Evolutionary conservation across 2,888 invertebrate genomes (phyloP).

Genomic region (Drosophila antonietae): DNA sequence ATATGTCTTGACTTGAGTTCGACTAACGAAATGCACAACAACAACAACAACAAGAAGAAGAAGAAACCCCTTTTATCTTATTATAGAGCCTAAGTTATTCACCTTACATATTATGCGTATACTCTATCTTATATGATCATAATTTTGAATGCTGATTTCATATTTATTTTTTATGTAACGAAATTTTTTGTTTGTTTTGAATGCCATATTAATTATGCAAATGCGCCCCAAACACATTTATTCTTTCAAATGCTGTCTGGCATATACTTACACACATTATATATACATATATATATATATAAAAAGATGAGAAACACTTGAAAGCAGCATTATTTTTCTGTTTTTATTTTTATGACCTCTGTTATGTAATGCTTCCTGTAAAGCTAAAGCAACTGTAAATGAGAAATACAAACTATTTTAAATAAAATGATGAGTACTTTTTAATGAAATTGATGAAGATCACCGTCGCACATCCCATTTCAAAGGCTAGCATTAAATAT

Average conservation of each 20-base stretch:
- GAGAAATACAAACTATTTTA: conserved; percentile 72
- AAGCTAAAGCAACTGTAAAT: conserved; percentile 66
- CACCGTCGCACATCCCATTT: background rate
- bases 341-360: conserved; percentile 37
- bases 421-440: conserved; percentile 54
- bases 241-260: conserved; percentile 40
- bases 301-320: conserved; percentile 15
- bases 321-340: conserved; percentile 29
- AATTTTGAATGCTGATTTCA: conserved; percentile 56
- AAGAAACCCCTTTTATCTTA: conserved; percentile 35
- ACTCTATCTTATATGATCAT: conserved; percentile 29
- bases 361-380: conserved; percentile 43
- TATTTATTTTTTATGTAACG: conserved; percentile 66
- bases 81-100: conserved; percentile 59
- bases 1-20: conserved; percentile 63
- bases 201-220: conserved; percentile 52
- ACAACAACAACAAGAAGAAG: conserved; percentile 4
- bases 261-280: conserved; percentile 6
- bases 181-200: conserved; percentile 34
- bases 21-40: conserved; percentile 54
- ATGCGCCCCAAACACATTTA: conserved; percentile 3
- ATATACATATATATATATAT: conserved; percentile 3
- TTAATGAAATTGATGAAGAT: background rate
- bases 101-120: conserved; percentile 26
- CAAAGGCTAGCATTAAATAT: background rate